Percentiles rank a stretch among this genome's conserved stretches.
These are phyloP conservation scores for Oscheius sp. DNA, from an alignment of 2,888 invertebrate genomes.

Conservation along the genomic window DNA sequence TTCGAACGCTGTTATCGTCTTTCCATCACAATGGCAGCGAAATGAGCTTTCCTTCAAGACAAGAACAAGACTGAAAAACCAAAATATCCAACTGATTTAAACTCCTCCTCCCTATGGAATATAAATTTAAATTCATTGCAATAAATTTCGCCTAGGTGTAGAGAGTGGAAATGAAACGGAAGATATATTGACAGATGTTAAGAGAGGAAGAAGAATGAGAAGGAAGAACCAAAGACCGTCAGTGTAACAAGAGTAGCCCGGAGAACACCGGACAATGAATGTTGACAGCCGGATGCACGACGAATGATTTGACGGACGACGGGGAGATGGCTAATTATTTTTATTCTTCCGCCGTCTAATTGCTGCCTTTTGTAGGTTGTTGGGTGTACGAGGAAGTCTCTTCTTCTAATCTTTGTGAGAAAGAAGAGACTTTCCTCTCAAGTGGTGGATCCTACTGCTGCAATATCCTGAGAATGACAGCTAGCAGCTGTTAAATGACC, in stretches of 20 bases:
- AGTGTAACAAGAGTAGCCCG: constrained; percentile 17
- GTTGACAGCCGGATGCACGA: constrained; percentile 6
- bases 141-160: too few relatives aligned
- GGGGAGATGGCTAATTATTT: background rate
- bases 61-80: background rate
- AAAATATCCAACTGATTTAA: background rate
- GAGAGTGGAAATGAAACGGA: background rate
- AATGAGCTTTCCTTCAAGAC: constrained; percentile 12
- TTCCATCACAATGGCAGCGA: constrained; percentile 8
- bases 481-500: background rate
- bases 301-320: background rate
- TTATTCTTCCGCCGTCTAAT: background rate
- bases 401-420: background rate
- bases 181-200: background rate
- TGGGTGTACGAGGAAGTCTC: background rate
- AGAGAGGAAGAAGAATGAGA: background rate
- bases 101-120: too few relatives aligned
- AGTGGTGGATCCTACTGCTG: background rate
- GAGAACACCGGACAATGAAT: constrained; percentile 10
- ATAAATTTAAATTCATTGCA: too few relatives aligned
- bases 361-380: background rate
- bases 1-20: constrained; percentile 13
- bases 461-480: background rate
- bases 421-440: background rate
- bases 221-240: background rate